phyloP scores from a whole-genome alignment of 1,140 invertebrate species.

The Phortica variegata region DNA sequence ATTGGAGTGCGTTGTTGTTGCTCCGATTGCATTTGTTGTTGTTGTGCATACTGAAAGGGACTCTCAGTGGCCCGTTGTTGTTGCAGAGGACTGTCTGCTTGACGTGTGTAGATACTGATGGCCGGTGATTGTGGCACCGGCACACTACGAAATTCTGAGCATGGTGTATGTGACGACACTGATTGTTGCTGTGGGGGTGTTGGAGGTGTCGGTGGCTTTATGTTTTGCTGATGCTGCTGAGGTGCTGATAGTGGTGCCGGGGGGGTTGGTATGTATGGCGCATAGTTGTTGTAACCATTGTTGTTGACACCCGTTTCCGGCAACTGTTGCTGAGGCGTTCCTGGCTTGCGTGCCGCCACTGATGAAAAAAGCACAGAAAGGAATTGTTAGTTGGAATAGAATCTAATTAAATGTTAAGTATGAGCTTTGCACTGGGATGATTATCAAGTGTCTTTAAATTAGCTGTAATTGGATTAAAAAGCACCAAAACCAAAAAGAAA shows the following conservation, averaged over 20 bases:
- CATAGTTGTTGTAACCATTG: constrained; percentile 21
- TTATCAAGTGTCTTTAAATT: too few relatives aligned
- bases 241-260: constrained; percentile 19
- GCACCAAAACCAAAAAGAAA: too few relatives aligned
- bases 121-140: constrained; percentile 41
- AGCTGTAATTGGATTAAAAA: too few relatives aligned
- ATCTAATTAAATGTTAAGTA: too few relatives aligned
- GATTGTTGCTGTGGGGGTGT: constrained; percentile 25
- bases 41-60: constrained; percentile 40
- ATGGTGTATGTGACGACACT: constrained; percentile 12
- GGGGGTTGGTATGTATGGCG: constrained; percentile 18
- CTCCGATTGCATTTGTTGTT: constrained; percentile 27
- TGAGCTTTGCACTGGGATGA: too few relatives aligned
- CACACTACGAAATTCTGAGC: constrained; percentile 45
- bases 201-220: constrained; percentile 22
- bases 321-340: constrained; percentile 25
- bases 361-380: too few relatives aligned
- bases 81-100: constrained; percentile 38
- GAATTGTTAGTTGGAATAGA: too few relatives aligned
- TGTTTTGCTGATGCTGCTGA: constrained; percentile 17
- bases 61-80: constrained; percentile 35
- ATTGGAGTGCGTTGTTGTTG: constrained; percentile 20
- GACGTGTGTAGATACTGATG: constrained; percentile 44
- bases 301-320: neutral
- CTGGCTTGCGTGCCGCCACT: neutral